These are phyloP conservation scores for Lasioglossum leucozonium DNA, from an alignment of 2,888 invertebrate species.

Conservation along the genomic window DNA sequence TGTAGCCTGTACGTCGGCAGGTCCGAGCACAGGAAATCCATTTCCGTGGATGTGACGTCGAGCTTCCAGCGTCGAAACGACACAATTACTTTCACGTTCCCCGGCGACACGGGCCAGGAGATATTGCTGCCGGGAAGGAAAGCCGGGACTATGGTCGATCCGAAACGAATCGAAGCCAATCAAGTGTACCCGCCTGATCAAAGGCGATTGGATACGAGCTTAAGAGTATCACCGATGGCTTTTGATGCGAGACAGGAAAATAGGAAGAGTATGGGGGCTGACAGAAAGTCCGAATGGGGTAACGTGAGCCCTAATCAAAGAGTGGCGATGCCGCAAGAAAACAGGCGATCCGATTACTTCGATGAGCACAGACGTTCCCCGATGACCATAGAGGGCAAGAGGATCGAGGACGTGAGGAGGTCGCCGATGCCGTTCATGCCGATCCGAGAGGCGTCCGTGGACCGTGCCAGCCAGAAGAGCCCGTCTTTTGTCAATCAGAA, in stretches of 20 bases:
- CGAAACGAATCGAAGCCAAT: slow-evolving; percentile 75
- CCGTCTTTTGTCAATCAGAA: slow-evolving; percentile 80
- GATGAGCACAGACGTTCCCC: slow-evolving; percentile 82
- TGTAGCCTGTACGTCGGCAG: slow-evolving; percentile 79
- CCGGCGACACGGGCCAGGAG: slow-evolving; percentile 77
- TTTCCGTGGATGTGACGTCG: slow-evolving; percentile 80
- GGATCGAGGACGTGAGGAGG: slow-evolving; percentile 80
- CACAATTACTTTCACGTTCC: slow-evolving; percentile 81
- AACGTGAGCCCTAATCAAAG: slow-evolving; percentile 82
- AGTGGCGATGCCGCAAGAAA: slow-evolving; percentile 76
- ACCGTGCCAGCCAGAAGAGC: slow-evolving; percentile 80
- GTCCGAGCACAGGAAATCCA: slow-evolving; percentile 80
- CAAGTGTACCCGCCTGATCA: slow-evolving; percentile 77
- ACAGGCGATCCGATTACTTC: slow-evolving; percentile 82
- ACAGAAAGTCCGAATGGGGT: slow-evolving; percentile 80
- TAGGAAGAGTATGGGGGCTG: slow-evolving; percentile 75
- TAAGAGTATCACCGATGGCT: slow-evolving; percentile 80
- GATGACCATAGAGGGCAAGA: slow-evolving; percentile 80
- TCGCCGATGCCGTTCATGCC: slow-evolving; percentile 83
- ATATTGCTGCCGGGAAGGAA: slow-evolving; percentile 71
- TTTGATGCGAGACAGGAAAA: slow-evolving; percentile 79
- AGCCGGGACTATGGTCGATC: slow-evolving; percentile 71
- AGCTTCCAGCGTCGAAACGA: slow-evolving; percentile 81
- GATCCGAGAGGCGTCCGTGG: slow-evolving; percentile 78
- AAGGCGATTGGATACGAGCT: slow-evolving; percentile 75